Base-by-base conservation (phyloP, 2,888 invertebrate species). In the Microplitis deprimator region DNA sequence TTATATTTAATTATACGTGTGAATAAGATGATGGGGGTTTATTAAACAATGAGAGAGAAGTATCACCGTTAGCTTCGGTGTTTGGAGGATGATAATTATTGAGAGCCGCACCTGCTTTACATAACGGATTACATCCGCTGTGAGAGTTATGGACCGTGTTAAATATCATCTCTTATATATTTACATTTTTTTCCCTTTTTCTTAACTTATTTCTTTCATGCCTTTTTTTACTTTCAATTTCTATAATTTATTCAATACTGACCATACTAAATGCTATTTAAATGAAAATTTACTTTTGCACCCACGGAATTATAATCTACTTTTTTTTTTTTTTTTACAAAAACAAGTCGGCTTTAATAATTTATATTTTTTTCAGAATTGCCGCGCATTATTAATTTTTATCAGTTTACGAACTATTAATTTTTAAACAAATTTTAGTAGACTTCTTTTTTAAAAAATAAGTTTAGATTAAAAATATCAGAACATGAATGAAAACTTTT, bases 61-160 rank as follows among this genome's bases (percentile, higher is more conserved):
- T 61, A 68, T 41, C 61, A 78, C 82, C 82, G 82, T 82, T 82
- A 82, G 83, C 80, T 86, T 86, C 85, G 85, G 10, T 50, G 10
- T 86, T 86, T 85, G 85, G 86, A 86, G 85, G 86, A 86, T 87
- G 86, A 87, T 86, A 87, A 87, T 87, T 87, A 87, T 82, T 81
- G 40, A 79, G 82, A 79, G 82, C 78, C 79, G 77, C 82, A 81
- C 81, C 82, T 84, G 84, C 83, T 86, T 83, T 81, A 81, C 83
- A 83, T 87, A 87, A 87, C 87, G 86, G 86, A 85, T 85, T 83
- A 86, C 86, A 86, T 87, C 86, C 87, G 85, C 81, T 82, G 80
- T 77, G 71, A 68, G 79, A 72, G 81, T 77, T 77, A 80, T 82
- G 69, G 62, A 59, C 76, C 76, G 20, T 74, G 76, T 79, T 78